phyloP scores from a whole-genome alignment of 2,797 vertebrate genomes.

The Sphenopsis melanotis region DNA sequence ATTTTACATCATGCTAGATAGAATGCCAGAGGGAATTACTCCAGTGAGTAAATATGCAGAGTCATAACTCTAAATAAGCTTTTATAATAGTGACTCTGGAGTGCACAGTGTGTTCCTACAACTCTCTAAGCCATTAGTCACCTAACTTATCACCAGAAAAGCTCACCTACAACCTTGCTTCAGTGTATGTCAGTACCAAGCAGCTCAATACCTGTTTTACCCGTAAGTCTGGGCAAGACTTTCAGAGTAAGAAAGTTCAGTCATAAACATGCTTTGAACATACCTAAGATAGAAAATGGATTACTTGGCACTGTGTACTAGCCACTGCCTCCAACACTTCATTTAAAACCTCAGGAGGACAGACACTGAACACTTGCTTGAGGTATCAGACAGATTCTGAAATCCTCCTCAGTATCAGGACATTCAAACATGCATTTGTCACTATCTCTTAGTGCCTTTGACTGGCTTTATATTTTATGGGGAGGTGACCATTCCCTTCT shows the following conservation, averaged over 20 bases:
- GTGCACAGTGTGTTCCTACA: neutral
- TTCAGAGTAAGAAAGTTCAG: neutral
- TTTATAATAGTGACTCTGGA: neutral
- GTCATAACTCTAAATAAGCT: neutral
- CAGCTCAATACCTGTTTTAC: neutral
- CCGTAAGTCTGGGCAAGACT: neutral
- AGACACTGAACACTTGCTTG: neutral
- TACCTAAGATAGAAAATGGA: neutral
- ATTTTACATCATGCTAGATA: neutral
- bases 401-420: neutral
- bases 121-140: neutral
- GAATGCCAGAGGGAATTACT: neutral
- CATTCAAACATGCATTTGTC: neutral
- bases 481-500: neutral
- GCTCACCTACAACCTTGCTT: neutral
- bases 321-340: neutral
- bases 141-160: neutral
- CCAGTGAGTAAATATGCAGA: neutral
- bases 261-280: neutral
- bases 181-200: neutral
- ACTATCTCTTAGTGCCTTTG: neutral
- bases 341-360: neutral
- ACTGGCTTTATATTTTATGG: neutral
- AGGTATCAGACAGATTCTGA: neutral
- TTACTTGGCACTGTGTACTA: rapidly evolving